Conservation (phyloP, 2,797 vertebrate species). For the Erithacus rubecula region DNA sequence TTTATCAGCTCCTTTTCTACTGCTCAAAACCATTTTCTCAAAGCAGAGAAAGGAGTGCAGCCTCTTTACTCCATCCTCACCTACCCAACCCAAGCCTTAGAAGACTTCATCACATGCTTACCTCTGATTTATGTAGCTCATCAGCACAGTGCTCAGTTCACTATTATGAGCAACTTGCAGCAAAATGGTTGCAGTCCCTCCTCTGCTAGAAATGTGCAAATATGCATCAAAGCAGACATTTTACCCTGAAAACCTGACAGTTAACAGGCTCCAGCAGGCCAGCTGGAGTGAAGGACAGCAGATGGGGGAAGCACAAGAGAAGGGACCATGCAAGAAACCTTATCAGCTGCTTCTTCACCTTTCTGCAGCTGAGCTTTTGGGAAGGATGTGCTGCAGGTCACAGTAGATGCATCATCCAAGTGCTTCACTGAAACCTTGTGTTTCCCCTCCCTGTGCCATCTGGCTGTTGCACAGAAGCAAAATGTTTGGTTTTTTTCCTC, state of each 20-base stretch:
- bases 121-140: background rate
- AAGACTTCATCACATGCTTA: background rate
- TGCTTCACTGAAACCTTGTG: background rate
- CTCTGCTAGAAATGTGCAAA: background rate
- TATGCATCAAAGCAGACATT: background rate
- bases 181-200: background rate
- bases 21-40: background rate
- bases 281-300: background rate
- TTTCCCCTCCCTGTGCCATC: background rate
- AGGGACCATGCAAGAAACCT: background rate
- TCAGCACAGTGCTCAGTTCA: background rate
- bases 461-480: background rate
- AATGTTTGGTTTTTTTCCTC: background rate
- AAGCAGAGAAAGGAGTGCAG: background rate
- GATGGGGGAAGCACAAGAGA: background rate
- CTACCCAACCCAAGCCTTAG: background rate
- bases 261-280: background rate
- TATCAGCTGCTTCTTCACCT: slow-evolving; percentile 13
- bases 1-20: background rate
- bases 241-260: background rate
- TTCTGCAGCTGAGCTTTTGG: background rate
- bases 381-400: slow-evolving; percentile 13
- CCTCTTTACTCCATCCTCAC: background rate
- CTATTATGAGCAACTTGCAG: background rate
- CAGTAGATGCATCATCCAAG: background rate